phyloP scores from a whole-genome alignment of 2,888 invertebrate species.

The Cephus sareptanus region DNA sequence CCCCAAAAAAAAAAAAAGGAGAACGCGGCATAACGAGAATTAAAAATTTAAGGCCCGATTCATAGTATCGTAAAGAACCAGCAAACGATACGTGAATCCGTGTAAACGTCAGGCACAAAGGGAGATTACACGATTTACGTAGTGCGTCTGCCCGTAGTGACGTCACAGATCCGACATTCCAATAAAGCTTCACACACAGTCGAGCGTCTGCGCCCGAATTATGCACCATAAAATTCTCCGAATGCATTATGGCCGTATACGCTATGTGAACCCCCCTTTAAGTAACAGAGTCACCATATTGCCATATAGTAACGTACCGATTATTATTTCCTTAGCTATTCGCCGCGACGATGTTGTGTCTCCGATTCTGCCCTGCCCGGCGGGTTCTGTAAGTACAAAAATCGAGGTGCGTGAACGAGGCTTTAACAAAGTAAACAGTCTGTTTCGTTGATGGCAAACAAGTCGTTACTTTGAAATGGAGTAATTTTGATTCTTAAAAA shows the following conservation, averaged over 20 bases:
- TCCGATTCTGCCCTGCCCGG: background rate
- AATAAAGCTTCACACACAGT: constrained; percentile 31
- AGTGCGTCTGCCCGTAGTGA: constrained; percentile 34
- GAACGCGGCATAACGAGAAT: background rate
- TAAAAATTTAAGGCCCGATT: constrained; percentile 13
- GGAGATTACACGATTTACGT: background rate
- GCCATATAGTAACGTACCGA: background rate
- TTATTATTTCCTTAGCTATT: background rate
- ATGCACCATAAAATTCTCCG: constrained; percentile 36
- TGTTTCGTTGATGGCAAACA: background rate
- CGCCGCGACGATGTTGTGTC: background rate
- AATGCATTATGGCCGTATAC: constrained; percentile 1
- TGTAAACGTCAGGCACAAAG: background rate
- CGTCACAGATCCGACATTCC: constrained; percentile 52
- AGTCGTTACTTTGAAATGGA: background rate
- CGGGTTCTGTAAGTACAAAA: background rate
- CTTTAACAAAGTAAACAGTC: background rate
- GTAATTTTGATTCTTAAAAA: background rate
- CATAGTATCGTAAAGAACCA: constrained; percentile 6
- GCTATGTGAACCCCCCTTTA: background rate
- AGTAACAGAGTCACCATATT: background rate
- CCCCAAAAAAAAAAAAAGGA: background rate
- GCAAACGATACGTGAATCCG: background rate
- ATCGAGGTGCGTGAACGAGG: background rate
- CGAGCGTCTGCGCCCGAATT: constrained; percentile 24